Base-by-base conservation (phyloP, 2,888 invertebrate genomes). In the Odiellus spinosus region DNA sequence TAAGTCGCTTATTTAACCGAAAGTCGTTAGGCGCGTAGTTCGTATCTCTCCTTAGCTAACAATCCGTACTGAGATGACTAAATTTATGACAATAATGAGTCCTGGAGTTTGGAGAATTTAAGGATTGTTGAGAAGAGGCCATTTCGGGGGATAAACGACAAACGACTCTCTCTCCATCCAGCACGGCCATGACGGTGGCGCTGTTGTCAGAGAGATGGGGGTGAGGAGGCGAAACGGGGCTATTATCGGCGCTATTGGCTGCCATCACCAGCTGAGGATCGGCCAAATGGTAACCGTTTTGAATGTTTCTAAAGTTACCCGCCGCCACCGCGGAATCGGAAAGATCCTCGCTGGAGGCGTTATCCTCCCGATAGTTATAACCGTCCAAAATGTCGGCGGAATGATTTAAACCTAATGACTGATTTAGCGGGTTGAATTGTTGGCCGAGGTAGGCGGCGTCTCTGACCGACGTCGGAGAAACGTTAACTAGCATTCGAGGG, bases 111-210 rank as follows among this genome's bases (percentile, higher is more conserved):
- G 38, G 38, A 2, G 10, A 17, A 38, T 18, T 38, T 2, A 18
- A 38, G 14, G 38, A 17, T 10, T 38, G 15, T 17, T 18, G 18
- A 10, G 38, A 38, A 18, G 17, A 17, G 10, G 17, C 18, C 17
- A 18, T 12, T 36, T 54, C 53, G 4, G 54, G 51, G 19, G 51
- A 53, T 15, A 54, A 48, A 11, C 53, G 48, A 32, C 49, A 49
- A 21, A 54, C 53, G 11, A 54, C 54, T 43, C 51, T 53, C 41
- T 54, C 53, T 1, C 54, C 54, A 42, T 54, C 54, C 17, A 54
- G 42, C 8, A 54, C 53, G 2, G 54, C 54, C 49, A 54, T 53
- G 17, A 54, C 53, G 12, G 50, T 49, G 38, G 38, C 38, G 26
- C 26, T 26, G 34, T 53, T 53, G 40, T 53, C 53, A 10, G 41